phyloP scores from a whole-genome alignment of 2,113 vertebrate species.

The Caretta caretta region DNA sequence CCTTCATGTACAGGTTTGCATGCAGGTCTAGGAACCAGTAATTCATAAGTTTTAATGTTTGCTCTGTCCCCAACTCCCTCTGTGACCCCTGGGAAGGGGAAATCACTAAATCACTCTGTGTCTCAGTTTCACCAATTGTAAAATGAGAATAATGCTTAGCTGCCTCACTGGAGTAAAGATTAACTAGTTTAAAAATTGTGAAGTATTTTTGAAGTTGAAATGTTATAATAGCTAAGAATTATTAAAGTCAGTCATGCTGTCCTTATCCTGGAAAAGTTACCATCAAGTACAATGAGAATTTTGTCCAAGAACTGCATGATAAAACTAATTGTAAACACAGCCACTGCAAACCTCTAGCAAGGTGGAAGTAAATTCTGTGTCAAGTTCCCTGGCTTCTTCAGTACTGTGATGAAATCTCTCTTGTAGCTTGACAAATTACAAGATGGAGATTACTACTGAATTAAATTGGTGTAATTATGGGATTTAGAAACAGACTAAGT shows the following conservation, averaged over 20 bases:
- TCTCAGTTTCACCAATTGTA: not conserved
- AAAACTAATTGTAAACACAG: not conserved
- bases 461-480: not conserved
- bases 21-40: not conserved
- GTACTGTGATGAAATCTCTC: not conserved
- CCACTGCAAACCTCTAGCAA: not conserved
- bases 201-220: not conserved
- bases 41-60: not conserved
- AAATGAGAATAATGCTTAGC: not conserved
- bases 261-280: not conserved
- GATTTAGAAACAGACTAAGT: not conserved
- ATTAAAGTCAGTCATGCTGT: not conserved
- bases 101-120: not conserved
- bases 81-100: not conserved
- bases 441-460: not conserved
- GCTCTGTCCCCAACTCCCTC: not conserved
- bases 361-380: not conserved
- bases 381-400: not conserved
- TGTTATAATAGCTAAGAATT: not conserved
- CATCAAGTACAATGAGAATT: not conserved
- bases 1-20: not conserved
- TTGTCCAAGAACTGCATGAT: not conserved
- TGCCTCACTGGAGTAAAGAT: not conserved
- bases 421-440: not conserved
- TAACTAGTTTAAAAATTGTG: not conserved